Base-by-base conservation (phyloP, 2,113 vertebrate genomes). In the Aptenodytes patagonicus region DNA sequence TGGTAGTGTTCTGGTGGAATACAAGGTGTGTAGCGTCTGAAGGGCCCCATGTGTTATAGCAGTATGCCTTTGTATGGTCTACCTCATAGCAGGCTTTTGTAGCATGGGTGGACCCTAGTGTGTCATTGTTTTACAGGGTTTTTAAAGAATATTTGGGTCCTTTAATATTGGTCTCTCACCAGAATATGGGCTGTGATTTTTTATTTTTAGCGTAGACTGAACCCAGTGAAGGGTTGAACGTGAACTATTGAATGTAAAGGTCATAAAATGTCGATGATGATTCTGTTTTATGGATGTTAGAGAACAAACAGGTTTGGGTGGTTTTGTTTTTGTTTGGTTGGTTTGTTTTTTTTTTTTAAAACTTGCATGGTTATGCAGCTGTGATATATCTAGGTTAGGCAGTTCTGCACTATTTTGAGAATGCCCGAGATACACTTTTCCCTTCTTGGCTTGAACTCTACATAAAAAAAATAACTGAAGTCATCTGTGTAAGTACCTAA, bases 31-130 rank as follows among this genome's bases (percentile, higher is more conserved):
- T 64, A 42, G 71, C 44, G 17, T 55, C 36, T 4, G 5, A 24
- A 83, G 29, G 44, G 9, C 6, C 0, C 29, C 0, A 0, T 44
- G 20, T 22, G 22, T 72, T 72, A 11, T 4, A 26, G 6, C 3
- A 58, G n/a, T 28, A 1, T 13, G 14, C 31, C 32, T 64, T 42
- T 51, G 13, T 77, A 6, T 28, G 64, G 46, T 22, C 29, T 62
- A 12, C 19, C 13, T 83, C 31, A 31, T 7, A 40, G 29, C 17
- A 69, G 52, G 26, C 28, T 55, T 73, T 40, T 47, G 11, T 77
- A 52, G 57, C 15, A 46, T 60, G 10, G 6, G 11, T 47, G 17
- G 10, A 34, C 64, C 7, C 47, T 79, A 47, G 20, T 7, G 15
- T 82, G 16, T 42, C 32, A 4, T 21, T 44, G 51, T 15, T 75